phyloP scores from a whole-genome alignment of 2,888 invertebrate species.

The Noctua janthe region DNA sequence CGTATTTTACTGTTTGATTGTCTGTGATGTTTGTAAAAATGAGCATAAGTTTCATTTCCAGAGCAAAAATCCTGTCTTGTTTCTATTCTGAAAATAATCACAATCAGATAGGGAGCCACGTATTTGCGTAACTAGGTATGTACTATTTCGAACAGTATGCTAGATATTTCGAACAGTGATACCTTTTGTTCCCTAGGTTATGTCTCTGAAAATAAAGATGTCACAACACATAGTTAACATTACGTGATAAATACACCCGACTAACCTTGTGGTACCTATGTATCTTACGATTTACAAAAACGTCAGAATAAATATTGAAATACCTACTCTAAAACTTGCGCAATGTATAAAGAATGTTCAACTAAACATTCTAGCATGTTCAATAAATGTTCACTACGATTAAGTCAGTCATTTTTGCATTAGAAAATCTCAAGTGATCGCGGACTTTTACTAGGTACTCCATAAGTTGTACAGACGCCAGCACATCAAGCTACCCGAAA shows the following conservation, averaged over 20 bases:
- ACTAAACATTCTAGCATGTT: constrained; percentile 29
- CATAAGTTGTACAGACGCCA: background rate
- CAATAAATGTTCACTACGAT: background rate
- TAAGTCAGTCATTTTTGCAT: background rate
- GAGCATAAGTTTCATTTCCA: background rate
- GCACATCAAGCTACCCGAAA: too few species aligned
- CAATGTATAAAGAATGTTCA: constrained; percentile 8
- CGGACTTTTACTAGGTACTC: background rate
- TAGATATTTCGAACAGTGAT: background rate
- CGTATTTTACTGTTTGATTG: background rate
- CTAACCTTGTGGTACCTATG: constrained; percentile 33
- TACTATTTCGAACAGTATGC: too few species aligned
- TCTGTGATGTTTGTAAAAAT: background rate
- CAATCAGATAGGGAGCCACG: background rate
- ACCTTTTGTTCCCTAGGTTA: background rate
- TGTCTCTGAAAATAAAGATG: constrained; percentile 30
- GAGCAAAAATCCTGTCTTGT: background rate
- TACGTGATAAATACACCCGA: constrained; percentile 32
- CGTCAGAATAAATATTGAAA: constrained; percentile 45
- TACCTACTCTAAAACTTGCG: constrained; percentile 11
- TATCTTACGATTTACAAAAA: constrained; percentile 37
- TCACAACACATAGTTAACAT: constrained; percentile 14
- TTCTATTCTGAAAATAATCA: background rate
- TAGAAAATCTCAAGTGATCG: background rate
- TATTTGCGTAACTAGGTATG: background rate